Conservation (phyloP, 2,113 vertebrate genomes). For the Tenebrosternarchus preto region DNA sequence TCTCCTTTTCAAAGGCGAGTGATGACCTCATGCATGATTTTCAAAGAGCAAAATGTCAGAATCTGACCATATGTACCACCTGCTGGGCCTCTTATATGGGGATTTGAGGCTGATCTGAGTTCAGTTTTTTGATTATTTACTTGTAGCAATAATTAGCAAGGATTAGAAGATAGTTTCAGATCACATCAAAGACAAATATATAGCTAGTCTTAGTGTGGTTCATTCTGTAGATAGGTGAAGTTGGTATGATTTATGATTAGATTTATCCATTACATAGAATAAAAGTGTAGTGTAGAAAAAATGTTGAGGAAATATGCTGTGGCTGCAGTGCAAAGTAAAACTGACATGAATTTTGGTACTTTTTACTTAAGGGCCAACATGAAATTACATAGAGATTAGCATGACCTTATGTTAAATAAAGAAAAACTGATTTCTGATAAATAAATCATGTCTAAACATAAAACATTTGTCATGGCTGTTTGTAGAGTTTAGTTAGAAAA, state of each 20-base stretch:
- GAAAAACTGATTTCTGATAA: background rate
- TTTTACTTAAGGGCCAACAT: background rate
- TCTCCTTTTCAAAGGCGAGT: constrained; percentile 45
- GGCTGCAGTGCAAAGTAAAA: too few relatives aligned
- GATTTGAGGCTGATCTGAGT: constrained; percentile 1
- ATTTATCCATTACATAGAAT: too few relatives aligned
- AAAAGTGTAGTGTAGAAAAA: too few relatives aligned
- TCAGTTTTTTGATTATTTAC: constrained; percentile 1
- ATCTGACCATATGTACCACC: constrained; percentile 5
- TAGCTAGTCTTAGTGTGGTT: background rate
- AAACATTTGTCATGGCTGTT: too few relatives aligned
- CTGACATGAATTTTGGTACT: background rate
- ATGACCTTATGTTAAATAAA: too few relatives aligned
- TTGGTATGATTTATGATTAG: background rate
- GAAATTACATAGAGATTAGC: background rate
- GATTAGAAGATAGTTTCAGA: background rate
- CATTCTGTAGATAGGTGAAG: background rate
- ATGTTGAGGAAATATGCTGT: too few relatives aligned
- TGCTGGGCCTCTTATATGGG: constrained; percentile 10
- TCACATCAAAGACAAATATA: background rate
- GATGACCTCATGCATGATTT: constrained; percentile 42
- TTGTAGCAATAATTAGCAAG: background rate
- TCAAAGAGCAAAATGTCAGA: constrained; percentile 38
- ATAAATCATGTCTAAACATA: background rate
- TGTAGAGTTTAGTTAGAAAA: too few relatives aligned